Base-by-base conservation (phyloP, 2,113 vertebrate species). In the Anoplopoma fimbria region DNA sequence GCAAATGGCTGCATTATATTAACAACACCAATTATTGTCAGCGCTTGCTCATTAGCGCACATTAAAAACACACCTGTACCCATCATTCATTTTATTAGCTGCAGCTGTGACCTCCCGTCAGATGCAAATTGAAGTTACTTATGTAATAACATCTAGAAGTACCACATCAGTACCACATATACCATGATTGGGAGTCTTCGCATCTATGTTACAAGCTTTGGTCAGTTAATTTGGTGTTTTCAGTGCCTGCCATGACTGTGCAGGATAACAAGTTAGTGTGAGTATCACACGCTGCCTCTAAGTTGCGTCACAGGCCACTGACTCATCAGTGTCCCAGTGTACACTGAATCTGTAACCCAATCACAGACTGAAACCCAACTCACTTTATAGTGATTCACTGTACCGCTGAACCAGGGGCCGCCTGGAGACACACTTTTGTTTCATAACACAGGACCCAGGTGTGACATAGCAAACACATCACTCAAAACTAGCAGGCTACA, bases 341-440 rank as follows among this genome's bases (percentile, higher is more conserved):
- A 80, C 23, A 27, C 49, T 1, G 42, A 65, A 67, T 27, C 25
- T 51, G 84, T 58, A 85, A 83, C 71, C 53, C 15, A 33, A 89
- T 76, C 82, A 31, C 58, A 12, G 74, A 45, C 77, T 80, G 81
- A 83, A 72, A 83, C 58, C 65, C 10, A 79, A 34, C 40, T 84
- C 72, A 55, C 73, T 68, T 77, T 12, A 69, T 51, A 9, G 47
- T 65, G 88, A 87, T 51, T 83, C 55, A 77, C 40, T 6, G 7
- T 10, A 62, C 21, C 29, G 29, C 62, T 49, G 42, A 73, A 62
- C 12, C 83, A 9, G 9, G 61, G 27, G 21, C 29, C 6, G 13
- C 19, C 61, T 72, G 71, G 71, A 82, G 71, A 61, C 55, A 61
- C 55, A 69, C 31, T 70, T 63, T 58, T 57, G 71, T 84, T 83